Evolutionary conservation across 2,113 vertebrate species (phyloP).

Genomic region (Phasianus colchicus): DNA sequence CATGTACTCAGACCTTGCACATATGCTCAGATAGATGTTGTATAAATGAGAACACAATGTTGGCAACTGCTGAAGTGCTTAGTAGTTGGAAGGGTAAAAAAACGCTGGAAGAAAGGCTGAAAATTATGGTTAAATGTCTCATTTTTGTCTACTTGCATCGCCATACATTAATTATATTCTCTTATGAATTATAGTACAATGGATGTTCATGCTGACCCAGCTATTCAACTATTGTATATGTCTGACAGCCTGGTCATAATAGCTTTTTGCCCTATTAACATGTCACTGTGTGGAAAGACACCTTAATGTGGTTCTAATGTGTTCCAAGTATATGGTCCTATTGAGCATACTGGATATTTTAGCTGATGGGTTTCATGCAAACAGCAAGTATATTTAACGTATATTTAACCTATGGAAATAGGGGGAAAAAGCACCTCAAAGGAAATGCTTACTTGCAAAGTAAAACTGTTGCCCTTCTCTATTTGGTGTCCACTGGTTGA

Average conservation of each 20-base stretch:
- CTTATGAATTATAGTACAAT: background rate
- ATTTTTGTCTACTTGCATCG: background rate
- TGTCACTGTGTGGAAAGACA: background rate
- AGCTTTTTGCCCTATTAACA: conserved; percentile 35
- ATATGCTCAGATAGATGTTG: background rate
- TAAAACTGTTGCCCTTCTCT: background rate
- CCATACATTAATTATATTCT: background rate
- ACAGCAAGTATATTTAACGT: conserved; percentile 7
- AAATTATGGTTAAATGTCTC: background rate
- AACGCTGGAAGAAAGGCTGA: background rate
- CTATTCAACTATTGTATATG: background rate
- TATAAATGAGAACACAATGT: background rate
- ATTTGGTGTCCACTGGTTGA: background rate
- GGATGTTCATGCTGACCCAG: conserved; percentile 1
- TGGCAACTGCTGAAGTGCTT: background rate
- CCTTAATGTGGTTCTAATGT: conserved; percentile 50
- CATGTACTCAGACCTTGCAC: background rate
- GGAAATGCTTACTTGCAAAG: background rate
- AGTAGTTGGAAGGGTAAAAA: background rate
- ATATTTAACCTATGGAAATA: conserved; percentile 5
- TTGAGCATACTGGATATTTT: conserved; percentile 1
- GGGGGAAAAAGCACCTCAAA: background rate
- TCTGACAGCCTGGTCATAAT: conserved; percentile 18
- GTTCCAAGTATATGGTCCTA: conserved; percentile 4
- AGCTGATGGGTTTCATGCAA: conserved; percentile 16